These are phyloP conservation scores for Pachydiplax longipennis DNA, from an alignment of 2,888 invertebrate species.

Conservation along the genomic window DNA sequence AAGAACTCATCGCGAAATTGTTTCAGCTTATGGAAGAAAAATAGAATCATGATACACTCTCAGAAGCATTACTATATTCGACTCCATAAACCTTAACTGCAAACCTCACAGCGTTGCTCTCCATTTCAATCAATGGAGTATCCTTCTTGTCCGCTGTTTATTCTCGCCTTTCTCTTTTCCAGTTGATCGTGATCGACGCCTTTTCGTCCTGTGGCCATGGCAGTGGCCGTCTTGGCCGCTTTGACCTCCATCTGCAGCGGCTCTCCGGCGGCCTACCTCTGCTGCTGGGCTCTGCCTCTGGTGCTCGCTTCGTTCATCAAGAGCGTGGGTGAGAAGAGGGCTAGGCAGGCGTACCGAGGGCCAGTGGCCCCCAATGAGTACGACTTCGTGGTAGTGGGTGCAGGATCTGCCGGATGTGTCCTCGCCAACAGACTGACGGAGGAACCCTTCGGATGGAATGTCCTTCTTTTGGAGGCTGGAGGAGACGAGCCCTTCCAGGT, in stretches of 20 bases:
- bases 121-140: too few relatives aligned
- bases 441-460: slow-evolving; percentile 60
- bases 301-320: neutral
- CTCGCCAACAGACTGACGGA: slow-evolving; percentile 63
- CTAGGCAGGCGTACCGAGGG: neutral
- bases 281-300: slow-evolving; percentile 28
- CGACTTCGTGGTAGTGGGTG: slow-evolving; percentile 57
- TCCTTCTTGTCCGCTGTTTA: too few relatives aligned
- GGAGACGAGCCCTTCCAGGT: slow-evolving; percentile 64
- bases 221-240: neutral
- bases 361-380: slow-evolving; percentile 49
- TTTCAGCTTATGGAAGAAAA: too few relatives aligned
- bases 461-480: slow-evolving; percentile 65
- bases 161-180: too few relatives aligned
- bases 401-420: slow-evolving; percentile 64
- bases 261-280: neutral
- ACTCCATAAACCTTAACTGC: too few relatives aligned
- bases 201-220: neutral
- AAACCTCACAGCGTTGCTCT: too few relatives aligned
- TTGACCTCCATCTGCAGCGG: slow-evolving; percentile 5
- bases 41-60: too few relatives aligned
- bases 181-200: too few relatives aligned
- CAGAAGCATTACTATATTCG: too few relatives aligned
- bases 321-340: neutral
- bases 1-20: too few relatives aligned